phyloP scores from a whole-genome alignment of 2,113 vertebrate genomes.

The Corythoichthys haematopterus region DNA sequence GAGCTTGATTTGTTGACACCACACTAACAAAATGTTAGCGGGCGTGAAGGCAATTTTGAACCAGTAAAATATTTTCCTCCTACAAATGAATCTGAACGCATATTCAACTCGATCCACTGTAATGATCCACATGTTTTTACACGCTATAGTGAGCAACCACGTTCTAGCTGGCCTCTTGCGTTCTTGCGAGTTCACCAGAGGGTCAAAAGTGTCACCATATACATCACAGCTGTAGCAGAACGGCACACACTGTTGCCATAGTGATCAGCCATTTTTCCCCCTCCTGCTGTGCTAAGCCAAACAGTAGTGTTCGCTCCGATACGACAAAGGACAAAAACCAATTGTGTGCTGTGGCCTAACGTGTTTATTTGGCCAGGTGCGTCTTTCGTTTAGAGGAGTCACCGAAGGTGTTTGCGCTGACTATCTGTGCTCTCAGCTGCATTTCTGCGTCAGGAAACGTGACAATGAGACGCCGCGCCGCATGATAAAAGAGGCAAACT shows the following conservation, averaged over 20 bases:
- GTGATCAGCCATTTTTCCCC: constrained; percentile 55
- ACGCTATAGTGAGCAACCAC: constrained; percentile 14
- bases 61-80: neutral
- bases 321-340: constrained; percentile 47
- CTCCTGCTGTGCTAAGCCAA: constrained; percentile 53
- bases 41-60: neutral
- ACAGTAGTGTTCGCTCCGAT: constrained; percentile 56
- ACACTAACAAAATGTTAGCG: neutral
- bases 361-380: constrained; percentile 53
- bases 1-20: constrained; percentile 18
- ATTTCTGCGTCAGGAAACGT: constrained; percentile 17
- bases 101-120: neutral
- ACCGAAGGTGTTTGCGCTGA: constrained; percentile 45
- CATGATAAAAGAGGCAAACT: constrained; percentile 58
- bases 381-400: constrained; percentile 20
- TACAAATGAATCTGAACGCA: neutral
- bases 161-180: constrained; percentile 39
- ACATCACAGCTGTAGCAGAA: constrained; percentile 72
- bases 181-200: constrained; percentile 59
- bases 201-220: constrained; percentile 72
- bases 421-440: constrained; percentile 63
- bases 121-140: constrained; percentile 11
- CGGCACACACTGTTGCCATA: constrained; percentile 65
- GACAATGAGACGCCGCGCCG: constrained; percentile 43
- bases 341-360: constrained; percentile 33